Base-by-base conservation (phyloP, 1,140 invertebrate genomes). In the Calliopsis andreniformis region DNA sequence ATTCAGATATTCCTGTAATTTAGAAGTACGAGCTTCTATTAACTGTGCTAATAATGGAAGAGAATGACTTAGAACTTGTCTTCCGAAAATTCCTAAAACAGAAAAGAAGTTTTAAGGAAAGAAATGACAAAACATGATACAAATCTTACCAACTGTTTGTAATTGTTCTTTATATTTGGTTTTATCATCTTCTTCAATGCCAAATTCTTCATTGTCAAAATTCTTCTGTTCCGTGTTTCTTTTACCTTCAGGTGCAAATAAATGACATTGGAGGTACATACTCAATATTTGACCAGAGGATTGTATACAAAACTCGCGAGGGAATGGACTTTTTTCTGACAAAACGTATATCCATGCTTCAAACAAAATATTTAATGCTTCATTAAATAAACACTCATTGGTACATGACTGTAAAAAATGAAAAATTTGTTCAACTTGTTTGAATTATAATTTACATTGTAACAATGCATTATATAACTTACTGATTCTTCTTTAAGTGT, bases 321-420 rank as follows among this genome's bases (percentile, higher is more conserved):
- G 94, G 43, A 95, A 94, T 84, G 92, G 87, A 2, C 93, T 87
- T 18, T 81, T 85, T 39, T 95, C 94, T 76, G 93, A 93, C 10
- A 95, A 88, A 75, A 96, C 91, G 39, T 93, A 93, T 53, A 95
- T 93, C 97, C 97, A 98, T 0, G 95, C 94, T 86, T 96, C 95
- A n/a, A 98, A 91, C 86, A 97, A 95, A 77, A 94, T 94, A 79
- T 97, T 96, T 84, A 97, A 94, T 1, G 96, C 95, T 89, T 97
- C 97, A 89, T 94, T 94, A 89, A 95, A 96, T 70, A 95, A 89
- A 68, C 93, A 93, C 83, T 96, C 95, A 76, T 96, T 95, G 69
- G 93, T 91, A 80, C 86, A 90, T 23, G 90, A 81, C 93, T 93
- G 71, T 20, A 84, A 79, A 30, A 2, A 47, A 45, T 58, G 59